Evolutionary conservation across 2,797 vertebrate genomes (phyloP), one percentile per base, ranked within the genome.

Genomic region (Onychomys torridus): DNA sequence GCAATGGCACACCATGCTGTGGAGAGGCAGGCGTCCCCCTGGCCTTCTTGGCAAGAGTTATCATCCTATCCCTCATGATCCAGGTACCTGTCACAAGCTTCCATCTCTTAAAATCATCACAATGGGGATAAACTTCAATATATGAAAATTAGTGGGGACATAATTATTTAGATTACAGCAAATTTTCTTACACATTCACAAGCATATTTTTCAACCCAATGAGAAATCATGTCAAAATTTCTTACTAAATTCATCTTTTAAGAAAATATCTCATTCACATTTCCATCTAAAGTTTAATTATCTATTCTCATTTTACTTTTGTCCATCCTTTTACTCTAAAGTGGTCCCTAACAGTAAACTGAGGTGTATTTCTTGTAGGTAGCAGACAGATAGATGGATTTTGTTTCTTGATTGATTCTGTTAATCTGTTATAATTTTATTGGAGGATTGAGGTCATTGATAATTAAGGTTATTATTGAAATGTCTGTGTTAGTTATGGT

Each of bases 281-380:
- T 96, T 92, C 7, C 32, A 81, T 78, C 32, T 65, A 37, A 67
- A 87, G 59, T 96, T 91, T 91, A 65, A 13, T 86, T 27, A 93
- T 90, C 19, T 32, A 8, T 40, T 67, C 29, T 11, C 34, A 86
- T 52, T n/a, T n/a, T 21, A 32, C 37, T 46, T 85, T 49, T 46
- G 57, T 23, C 11, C 40, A 65, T 32, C 37, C 29, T 65, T 65
- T 84, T 65, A 84, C 29, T 65, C 40, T 46, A 84, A 3, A 2
- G 61, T 63, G 27, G 59, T 83, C 12, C 61, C 17, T 46, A 34
- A 23, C 6, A 29, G 73, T 76, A 76, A 76, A 29, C 25, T 2
- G 40, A 76, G 12, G 12, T 46, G 12, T 76, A 13, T 27, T 76
- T 76, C 73, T 76, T 46, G 23, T 46, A 46, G 40, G 73, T 25